Conservation (phyloP, 1,140 invertebrate genomes). For the Ladona fulva region DNA sequence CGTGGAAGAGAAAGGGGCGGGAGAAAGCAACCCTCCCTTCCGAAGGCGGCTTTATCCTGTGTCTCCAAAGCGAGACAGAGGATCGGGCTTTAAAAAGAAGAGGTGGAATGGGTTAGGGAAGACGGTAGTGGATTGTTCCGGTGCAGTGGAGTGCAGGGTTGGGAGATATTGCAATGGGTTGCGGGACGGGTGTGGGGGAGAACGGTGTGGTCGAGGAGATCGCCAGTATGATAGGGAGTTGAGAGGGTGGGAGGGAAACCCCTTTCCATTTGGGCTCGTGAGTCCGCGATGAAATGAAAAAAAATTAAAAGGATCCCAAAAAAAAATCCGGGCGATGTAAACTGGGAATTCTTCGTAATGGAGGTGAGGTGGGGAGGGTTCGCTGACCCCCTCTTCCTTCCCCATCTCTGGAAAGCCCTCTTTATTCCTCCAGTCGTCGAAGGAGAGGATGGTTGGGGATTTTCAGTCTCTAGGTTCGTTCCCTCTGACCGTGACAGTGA, state of each 20-base stretch:
- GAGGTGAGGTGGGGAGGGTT: not conserved
- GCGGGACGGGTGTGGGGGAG: not conserved
- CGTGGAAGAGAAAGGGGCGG: not conserved
- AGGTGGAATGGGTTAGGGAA: not conserved
- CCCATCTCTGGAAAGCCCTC: too few relatives aligned
- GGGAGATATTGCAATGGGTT: not conserved
- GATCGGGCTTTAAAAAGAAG: not conserved
- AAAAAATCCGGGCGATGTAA: not conserved
- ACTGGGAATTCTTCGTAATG: slow-evolving; percentile 9
- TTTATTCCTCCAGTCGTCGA: not conserved
- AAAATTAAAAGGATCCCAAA: not conserved
- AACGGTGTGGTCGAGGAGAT: not conserved
- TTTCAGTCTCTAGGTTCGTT: too few relatives aligned
- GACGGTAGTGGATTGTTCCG: not conserved
- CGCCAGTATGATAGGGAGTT: not conserved
- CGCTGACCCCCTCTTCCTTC: not conserved
- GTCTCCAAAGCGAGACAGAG: not conserved
- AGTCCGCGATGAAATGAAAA: not conserved
- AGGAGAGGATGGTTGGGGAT: too few relatives aligned
- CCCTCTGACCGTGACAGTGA: not conserved
- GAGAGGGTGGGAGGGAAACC: not conserved
- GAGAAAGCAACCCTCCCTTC: too few relatives aligned
- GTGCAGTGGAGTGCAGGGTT: slow-evolving; percentile 1
- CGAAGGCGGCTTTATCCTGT: too few relatives aligned
- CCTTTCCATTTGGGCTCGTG: not conserved